A percentile compares a stretch with the other conserved stretches of the same genome.
phyloP scores from a whole-genome alignment of 2,113 vertebrate species.

The Lepisosteus oculatus region DNA sequence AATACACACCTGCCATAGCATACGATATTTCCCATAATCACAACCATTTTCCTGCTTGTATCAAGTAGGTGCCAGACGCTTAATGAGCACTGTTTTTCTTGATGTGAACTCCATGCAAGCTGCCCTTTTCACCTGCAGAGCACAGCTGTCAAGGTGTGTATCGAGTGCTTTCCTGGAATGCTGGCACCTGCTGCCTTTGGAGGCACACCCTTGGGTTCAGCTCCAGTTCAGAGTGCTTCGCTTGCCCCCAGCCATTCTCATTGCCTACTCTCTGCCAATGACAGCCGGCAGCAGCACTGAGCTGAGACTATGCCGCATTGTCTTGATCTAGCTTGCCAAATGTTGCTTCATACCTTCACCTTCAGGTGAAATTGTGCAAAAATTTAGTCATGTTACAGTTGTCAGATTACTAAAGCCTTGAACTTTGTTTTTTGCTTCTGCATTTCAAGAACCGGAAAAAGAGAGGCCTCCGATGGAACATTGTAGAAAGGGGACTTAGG shows the following conservation, averaged over 20 bases:
- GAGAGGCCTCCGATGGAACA: no score
- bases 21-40: no score
- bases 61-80: no score
- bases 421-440: no score
- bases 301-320: not conserved
- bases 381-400: no score
- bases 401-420: no score
- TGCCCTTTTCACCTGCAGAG: not conserved
- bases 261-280: not conserved
- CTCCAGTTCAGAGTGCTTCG: slow-evolving; percentile 3
- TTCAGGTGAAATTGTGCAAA: not conserved
- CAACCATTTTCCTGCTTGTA: no score
- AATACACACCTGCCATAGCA: no score
- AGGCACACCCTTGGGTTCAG: slow-evolving; percentile 18
- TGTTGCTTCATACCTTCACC: not conserved
- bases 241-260: not conserved
- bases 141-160: slow-evolving; percentile 11
- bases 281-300: not conserved
- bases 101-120: no score
- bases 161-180: slow-evolving; percentile 5
- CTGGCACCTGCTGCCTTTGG: slow-evolving; percentile 13
- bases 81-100: no score
- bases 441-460: no score
- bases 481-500: no score
- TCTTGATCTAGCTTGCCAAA: not conserved